These are phyloP conservation scores for Luffia ferchaultella DNA, from an alignment of 2,888 invertebrate genomes.

Conservation along the genomic window DNA sequence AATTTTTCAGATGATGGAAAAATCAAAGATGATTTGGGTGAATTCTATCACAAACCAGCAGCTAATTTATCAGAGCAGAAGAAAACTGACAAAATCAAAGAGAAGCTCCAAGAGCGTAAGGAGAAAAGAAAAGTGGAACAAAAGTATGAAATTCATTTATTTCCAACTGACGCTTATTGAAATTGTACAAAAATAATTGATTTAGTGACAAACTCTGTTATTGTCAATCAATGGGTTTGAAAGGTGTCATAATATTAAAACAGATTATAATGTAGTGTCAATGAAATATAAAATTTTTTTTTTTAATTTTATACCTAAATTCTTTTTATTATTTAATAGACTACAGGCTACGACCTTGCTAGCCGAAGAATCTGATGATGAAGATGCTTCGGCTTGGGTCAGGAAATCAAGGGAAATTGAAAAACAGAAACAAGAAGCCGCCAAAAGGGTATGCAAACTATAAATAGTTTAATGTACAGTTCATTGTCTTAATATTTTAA, in stretches of 20 bases:
- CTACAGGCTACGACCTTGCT: conserved; percentile 52
- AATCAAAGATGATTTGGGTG: conserved; percentile 70
- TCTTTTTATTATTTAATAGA: too few relatives aligned
- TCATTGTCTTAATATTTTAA: not conserved
- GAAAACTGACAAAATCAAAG: conserved; percentile 81
- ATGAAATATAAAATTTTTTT: too few relatives aligned
- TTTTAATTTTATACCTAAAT: too few relatives aligned
- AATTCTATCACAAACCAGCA: conserved; percentile 89
- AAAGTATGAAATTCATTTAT: conserved; percentile 47
- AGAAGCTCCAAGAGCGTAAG: conserved; percentile 78
- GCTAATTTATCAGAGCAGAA: conserved; percentile 77
- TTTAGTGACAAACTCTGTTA: too few relatives aligned
- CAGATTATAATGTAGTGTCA: too few relatives aligned
- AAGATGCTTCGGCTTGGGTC: conserved; percentile 84
- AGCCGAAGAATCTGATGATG: conserved; percentile 76
- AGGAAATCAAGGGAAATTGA: conserved; percentile 78
- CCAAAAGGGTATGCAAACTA: conserved; percentile 71
- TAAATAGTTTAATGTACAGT: not conserved
- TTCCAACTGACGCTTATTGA: too few relatives aligned
- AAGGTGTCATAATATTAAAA: too few relatives aligned
- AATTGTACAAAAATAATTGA: too few relatives aligned
- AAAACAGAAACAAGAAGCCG: conserved; percentile 84
- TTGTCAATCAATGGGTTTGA: too few relatives aligned
- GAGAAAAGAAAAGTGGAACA: conserved; percentile 82
- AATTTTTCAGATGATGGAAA: conserved; percentile 50